phyloP scores from a whole-genome alignment of 2,797 vertebrate species.

The Sebastes nivosus region DNA sequence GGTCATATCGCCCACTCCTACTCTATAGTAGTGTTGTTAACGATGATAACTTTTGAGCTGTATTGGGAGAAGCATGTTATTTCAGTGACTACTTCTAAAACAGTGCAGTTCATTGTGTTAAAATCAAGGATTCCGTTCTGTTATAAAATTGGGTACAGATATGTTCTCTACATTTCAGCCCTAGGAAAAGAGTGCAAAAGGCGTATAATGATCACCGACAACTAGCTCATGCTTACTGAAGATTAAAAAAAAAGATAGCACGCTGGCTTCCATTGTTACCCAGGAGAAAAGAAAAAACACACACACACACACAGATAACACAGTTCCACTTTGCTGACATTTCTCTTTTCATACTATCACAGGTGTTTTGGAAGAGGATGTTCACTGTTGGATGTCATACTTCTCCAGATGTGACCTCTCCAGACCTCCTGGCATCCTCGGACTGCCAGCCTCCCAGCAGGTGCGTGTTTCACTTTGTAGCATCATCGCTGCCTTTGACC shows the following conservation, averaged over 20 bases:
- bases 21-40: not conserved
- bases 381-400: constrained; percentile 13
- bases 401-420: constrained; percentile 55
- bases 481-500: constrained; percentile 39
- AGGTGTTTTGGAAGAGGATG: constrained; percentile 27
- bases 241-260: not conserved
- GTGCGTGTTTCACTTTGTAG: constrained; percentile 58
- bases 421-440: constrained; percentile 42
- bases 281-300: not conserved
- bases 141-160: not conserved
- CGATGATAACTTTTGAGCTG: not conserved
- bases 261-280: not conserved
- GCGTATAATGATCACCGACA: not conserved
- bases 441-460: constrained; percentile 57
- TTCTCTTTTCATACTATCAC: constrained; percentile 11
- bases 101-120: not conserved
- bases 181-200: not conserved
- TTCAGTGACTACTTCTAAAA: too few relatives aligned
- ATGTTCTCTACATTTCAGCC: not conserved
- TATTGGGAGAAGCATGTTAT: too few relatives aligned
- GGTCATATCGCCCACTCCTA: too few relatives aligned
- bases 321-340: constrained; percentile 15
- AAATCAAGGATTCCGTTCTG: not conserved
- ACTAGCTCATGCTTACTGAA: not conserved
- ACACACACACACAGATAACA: not conserved